Base-by-base conservation (phyloP, 2,888 invertebrate species). In the Tetranychus piercei region DNA sequence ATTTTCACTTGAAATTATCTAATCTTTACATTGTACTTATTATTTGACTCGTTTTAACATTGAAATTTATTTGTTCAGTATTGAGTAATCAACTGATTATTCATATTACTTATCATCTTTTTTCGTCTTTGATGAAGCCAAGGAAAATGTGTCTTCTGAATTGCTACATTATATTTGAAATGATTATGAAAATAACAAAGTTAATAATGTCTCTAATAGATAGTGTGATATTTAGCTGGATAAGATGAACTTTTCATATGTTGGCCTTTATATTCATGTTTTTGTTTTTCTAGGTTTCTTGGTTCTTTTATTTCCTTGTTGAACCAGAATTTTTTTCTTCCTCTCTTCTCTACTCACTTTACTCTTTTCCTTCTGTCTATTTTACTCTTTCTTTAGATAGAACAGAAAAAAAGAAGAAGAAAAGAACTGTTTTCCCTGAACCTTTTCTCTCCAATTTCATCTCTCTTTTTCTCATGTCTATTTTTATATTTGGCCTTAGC, bases 401-500 rank as follows among this genome's bases (percentile, higher is more conserved):
- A 55, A 55, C 55, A 55, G 11, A 9, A 15, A 15, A 45, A 55
- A 15, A 55, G 15, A 15, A 55, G 55, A 55, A 55, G 15, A 55
- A 55, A 15, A 55, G 34, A 34, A 34, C 34, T 34, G 34, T 34
- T 55, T 55, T 15, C 15, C 55, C 55, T 55, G 55, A 55, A 55
- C 55, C 55, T 55, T 55, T 55, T 55, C 9, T 34, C 34, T 34
- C 34, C 34, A 34, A 34, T 34, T 69, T 23, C 34, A 11, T 67
- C 67, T 67, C n/a, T 69, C 69, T 69, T 8, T 11, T 69, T 23
- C 20, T 66, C 69, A 69, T 69, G 69, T 23, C 34, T 69, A 69
- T 69, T 69, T 23, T 20, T 55, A 55, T 55, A 55, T 55, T 55
- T 55, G 55, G 55, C 69, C 69, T 23, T 69, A 11, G n/a, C 20